Conservation (phyloP, 2,113 vertebrate species). For the Litocranius walleri region DNA sequence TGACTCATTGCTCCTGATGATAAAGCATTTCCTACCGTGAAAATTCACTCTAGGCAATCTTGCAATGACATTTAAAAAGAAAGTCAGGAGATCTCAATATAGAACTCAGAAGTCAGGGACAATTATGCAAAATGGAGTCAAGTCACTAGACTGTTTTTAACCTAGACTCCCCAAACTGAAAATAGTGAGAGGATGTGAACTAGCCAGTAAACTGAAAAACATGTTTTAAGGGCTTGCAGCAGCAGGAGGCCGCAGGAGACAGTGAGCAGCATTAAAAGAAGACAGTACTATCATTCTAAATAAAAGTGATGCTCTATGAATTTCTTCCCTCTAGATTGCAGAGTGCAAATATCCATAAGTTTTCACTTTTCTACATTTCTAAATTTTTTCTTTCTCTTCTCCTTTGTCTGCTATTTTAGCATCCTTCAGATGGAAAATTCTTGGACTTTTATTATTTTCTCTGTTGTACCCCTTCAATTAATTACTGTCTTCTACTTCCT, state of each 20-base stretch:
- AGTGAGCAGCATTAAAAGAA: background rate
- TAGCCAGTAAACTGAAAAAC: background rate
- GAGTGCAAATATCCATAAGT: background rate
- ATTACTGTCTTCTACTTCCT: background rate
- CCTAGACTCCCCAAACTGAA: background rate
- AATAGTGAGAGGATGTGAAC: conserved; percentile 18
- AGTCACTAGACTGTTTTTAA: conserved; percentile 32
- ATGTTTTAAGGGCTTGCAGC: background rate
- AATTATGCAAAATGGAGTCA: conserved; percentile 28
- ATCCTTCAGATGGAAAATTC: background rate
- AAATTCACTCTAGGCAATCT: background rate
- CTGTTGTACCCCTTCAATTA: background rate
- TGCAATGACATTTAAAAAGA: background rate
- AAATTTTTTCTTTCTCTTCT: background rate
- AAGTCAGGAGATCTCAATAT: background rate
- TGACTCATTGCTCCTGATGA: background rate
- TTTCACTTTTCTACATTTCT: background rate
- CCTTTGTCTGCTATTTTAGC: background rate
- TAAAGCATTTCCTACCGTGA: background rate
- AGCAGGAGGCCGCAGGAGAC: background rate
- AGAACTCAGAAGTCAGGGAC: conserved; percentile 16
- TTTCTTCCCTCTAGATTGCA: background rate
- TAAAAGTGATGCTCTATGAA: background rate
- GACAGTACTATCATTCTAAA: background rate
- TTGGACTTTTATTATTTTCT: background rate